phyloP scores from a whole-genome alignment of 2,113 vertebrate genomes.

The Channa maculata region DNA sequence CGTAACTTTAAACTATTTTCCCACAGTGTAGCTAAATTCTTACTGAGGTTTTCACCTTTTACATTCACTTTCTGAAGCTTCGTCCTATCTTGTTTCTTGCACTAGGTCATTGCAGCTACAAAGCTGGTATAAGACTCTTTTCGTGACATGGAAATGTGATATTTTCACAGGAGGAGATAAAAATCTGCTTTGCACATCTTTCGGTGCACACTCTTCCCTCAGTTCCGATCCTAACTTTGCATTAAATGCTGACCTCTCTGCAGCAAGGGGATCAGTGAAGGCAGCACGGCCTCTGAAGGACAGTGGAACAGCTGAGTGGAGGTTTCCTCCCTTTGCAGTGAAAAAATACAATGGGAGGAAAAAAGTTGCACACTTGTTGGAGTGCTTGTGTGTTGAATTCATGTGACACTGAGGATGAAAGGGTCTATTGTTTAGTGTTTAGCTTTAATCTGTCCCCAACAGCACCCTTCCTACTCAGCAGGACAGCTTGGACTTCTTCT shows the following conservation, averaged over 20 bases:
- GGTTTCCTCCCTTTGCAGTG: constrained; percentile 40
- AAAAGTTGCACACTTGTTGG: constrained; percentile 71
- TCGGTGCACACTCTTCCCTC: constrained; percentile 14
- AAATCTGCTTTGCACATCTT: constrained; percentile 18
- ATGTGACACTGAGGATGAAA: constrained; percentile 74
- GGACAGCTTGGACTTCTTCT: constrained; percentile 50
- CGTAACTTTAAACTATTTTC: constrained; percentile 55
- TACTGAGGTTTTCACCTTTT: background rate
- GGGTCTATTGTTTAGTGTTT: constrained; percentile 70
- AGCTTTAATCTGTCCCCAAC: constrained; percentile 40
- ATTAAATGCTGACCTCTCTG: constrained; percentile 20
- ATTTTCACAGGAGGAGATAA: constrained; percentile 9
- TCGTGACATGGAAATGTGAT: too few species aligned
- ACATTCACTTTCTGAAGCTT: background rate
- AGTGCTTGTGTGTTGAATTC: constrained; percentile 62
- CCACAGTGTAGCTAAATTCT: constrained; percentile 27
- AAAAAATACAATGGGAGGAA: constrained; percentile 84
- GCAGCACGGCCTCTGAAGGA: constrained; percentile 17
- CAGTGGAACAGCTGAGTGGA: constrained; percentile 7
- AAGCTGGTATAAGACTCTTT: too few species aligned
- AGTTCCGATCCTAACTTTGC: constrained; percentile 50
- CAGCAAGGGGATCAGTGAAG: constrained; percentile 34
- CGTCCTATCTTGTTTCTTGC: background rate
- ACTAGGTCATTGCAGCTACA: too few species aligned
- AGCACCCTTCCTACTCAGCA: constrained; percentile 47